Evolutionary conservation across 2,113 vertebrate species (phyloP).

Genomic region (Prinia subflava): DNA sequence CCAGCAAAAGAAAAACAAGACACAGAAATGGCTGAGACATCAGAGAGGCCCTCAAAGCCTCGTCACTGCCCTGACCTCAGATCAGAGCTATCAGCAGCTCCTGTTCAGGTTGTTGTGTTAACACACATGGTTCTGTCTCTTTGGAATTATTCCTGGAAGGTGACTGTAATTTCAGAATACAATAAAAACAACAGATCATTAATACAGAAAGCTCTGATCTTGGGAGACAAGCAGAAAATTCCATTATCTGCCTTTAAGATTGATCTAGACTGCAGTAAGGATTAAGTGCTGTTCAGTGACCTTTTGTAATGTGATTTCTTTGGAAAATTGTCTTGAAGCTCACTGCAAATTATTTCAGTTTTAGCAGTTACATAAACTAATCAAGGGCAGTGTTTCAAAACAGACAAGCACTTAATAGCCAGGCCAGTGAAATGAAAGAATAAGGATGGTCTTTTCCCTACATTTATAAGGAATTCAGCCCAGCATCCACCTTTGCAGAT

Average conservation of each 20-base stretch:
- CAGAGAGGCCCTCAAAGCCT: background rate
- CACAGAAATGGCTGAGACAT: background rate
- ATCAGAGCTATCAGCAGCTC: background rate
- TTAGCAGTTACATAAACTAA: background rate
- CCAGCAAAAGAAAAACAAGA: background rate
- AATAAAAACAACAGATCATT: background rate
- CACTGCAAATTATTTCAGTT: background rate
- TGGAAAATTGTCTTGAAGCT: background rate
- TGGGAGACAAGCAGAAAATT: background rate
- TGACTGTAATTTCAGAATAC: background rate
- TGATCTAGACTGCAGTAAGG: background rate
- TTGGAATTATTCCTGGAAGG: background rate
- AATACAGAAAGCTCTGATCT: background rate
- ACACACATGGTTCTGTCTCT: background rate
- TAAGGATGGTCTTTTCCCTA: background rate
- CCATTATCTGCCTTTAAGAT: background rate
- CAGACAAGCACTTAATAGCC: background rate
- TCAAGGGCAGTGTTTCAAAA: background rate
- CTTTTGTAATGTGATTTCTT: background rate
- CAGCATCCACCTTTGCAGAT: background rate
- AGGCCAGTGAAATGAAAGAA: background rate
- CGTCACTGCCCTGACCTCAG: rapidly evolving
- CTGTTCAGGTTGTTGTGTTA: rapidly evolving
- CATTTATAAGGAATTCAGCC: background rate
- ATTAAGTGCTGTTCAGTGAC: background rate